These are phyloP conservation scores for Ophion ellenae DNA, from an alignment of 2,888 invertebrate species.

Conservation along the genomic window DNA sequence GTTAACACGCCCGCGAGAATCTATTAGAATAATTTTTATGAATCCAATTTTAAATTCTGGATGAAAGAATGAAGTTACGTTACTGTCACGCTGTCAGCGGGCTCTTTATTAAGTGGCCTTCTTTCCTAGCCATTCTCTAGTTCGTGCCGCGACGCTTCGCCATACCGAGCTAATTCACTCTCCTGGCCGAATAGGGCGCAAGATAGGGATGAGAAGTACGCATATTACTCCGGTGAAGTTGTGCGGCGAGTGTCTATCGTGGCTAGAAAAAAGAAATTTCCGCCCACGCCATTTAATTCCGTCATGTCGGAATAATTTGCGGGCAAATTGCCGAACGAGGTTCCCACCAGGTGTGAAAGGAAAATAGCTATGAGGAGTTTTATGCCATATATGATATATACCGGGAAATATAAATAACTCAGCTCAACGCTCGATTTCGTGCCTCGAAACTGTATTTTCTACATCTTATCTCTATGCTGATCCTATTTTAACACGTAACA, in stretches of 20 bases:
- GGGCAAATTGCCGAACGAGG: conserved; percentile 3
- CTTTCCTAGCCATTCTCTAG: conserved; percentile 47
- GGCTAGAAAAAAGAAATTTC: background rate
- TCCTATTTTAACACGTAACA: no score
- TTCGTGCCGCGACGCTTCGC: conserved; percentile 29
- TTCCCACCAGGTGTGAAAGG: conserved; percentile 33
- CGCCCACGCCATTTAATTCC: background rate
- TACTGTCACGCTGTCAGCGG: conserved; percentile 81
- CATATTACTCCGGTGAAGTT: conserved; percentile 14
- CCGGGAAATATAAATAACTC: no score
- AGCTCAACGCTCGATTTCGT: no score
- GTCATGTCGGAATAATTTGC: conserved; percentile 47
- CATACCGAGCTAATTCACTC: conserved; percentile 41
- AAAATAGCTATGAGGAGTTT: background rate
- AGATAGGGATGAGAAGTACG: background rate
- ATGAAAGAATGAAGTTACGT: conserved; percentile 80
- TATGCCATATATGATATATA: background rate
- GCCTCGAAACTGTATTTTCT: no score
- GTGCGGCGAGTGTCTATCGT: conserved; percentile 3
- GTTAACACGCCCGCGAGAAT: conserved; percentile 76
- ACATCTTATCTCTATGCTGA: no score
- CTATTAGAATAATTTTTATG: conserved; percentile 84
- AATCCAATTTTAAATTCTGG: conserved; percentile 83
- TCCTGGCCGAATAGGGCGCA: background rate
- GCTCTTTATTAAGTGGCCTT: conserved; percentile 81